Base-by-base conservation (phyloP, 2,888 invertebrate species). In the Drosophila cognata region DNA sequence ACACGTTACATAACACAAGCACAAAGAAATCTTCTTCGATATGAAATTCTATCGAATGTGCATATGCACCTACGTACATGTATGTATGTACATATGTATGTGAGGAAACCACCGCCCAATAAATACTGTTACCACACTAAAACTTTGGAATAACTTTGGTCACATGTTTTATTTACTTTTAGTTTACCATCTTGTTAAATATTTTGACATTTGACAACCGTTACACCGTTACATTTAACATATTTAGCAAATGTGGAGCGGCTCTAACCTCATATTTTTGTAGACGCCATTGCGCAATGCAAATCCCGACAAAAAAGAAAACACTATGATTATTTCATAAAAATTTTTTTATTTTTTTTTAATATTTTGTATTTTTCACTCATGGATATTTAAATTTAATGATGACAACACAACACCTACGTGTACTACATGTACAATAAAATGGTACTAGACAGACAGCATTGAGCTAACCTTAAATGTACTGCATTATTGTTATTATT, bases 61-160 rank as follows among this genome's bases (percentile, higher is more conserved):
- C 51, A 69, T 51, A 70, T 51, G 25, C 36, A 60, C 16, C 35
- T 38, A 51, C 36, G 29, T 38, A 33, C 33, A 28, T 28, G 35
- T 38, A 48, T 35, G n/a, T 58, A 33, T 52, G 28, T 60, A 55
- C 41, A 36, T 74, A 63, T 60, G 71, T 75, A 75, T 71, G 66
- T 65, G 61, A 79, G 69, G 48, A 78, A 75, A 80, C 81, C 81
- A 77, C 77, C 77, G 77, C 77, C 77, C 77, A 66, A 73, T 55
- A 69, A 72, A 72, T 69, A 81, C 68, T 65, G 72, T 73, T 60
- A 77, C 50, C 66, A 72, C 53, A 67, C 38, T 56, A 46, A 25
- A 33, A 53, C 35, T 48, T 66, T 53, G 31, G 7, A 62, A 66
- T 72, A 59, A 48, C 31, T 64, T 51, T 79, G 53, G 65, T 31